Evolutionary conservation across 2,888 invertebrate species (phyloP).

Genomic region (Monoplex corrugatus): DNA sequence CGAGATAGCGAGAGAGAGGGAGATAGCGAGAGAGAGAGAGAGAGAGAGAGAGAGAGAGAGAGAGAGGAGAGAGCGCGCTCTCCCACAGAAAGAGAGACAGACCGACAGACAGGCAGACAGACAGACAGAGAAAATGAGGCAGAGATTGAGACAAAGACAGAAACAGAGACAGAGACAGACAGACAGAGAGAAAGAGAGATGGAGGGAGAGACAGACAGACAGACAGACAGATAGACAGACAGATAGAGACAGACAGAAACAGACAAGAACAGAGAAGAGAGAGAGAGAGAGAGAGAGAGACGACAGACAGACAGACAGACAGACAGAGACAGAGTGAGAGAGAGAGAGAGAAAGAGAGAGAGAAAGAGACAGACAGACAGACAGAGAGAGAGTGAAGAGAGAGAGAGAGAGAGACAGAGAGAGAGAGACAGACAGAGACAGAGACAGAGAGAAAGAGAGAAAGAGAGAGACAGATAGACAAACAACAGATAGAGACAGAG

Average conservation of each 20-base stretch:
- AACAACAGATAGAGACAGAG: no score
- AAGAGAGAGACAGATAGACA: no score
- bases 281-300: constrained; percentile 10
- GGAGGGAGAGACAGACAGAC: not conserved
- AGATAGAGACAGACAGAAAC: not conserved
- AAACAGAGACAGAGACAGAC: not conserved
- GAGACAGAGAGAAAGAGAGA: not conserved
- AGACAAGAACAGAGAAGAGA: no score
- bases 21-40: not conserved
- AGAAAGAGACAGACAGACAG: not conserved
- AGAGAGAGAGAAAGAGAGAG: constrained; percentile 21
- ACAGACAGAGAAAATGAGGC: not conserved
- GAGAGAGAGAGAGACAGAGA: not conserved
- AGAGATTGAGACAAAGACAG: not conserved
- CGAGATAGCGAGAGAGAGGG: not conserved
- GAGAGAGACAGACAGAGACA: constrained; percentile 27
- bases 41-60: not conserved
- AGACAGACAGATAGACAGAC: not conserved
- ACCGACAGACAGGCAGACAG: not conserved
- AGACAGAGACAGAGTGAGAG: not conserved
- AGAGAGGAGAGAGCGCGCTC: no score
- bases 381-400: no score
- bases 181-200: not conserved
- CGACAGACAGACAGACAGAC: not conserved
- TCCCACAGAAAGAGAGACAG: no score